These are phyloP conservation scores for Torymus auratus DNA, from an alignment of 2,888 invertebrate genomes.

Conservation along the genomic window DNA sequence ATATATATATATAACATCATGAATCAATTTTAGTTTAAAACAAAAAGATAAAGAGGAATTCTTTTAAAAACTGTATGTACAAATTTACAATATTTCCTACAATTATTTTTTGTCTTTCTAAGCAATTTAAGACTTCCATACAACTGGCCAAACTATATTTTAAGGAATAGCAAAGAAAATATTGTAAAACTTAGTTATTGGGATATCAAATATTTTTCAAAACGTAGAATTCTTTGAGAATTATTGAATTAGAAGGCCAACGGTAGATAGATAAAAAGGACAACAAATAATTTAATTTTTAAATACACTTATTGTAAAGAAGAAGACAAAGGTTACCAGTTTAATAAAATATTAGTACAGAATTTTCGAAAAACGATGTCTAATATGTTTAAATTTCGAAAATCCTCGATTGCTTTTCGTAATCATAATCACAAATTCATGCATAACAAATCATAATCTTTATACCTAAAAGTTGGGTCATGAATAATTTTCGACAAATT, in stretches of 20 bases:
- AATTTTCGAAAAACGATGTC: background rate
- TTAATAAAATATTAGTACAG: constrained; percentile 30
- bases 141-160: constrained; percentile 48
- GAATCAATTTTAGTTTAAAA: constrained; percentile 30
- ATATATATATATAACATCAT: background rate
- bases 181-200: constrained; percentile 24
- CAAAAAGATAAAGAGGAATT: constrained; percentile 18
- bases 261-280: background rate
- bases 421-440: constrained; percentile 15
- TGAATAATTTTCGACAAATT: constrained; percentile 28
- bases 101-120: constrained; percentile 31
- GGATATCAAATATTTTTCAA: constrained; percentile 39
- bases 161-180: constrained; percentile 24
- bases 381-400: constrained; percentile 12
- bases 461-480: constrained; percentile 39
- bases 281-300: constrained; percentile 31
- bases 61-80: constrained; percentile 24
- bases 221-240: background rate
- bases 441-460: background rate
- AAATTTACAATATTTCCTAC: constrained; percentile 31
- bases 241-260: constrained; percentile 8
- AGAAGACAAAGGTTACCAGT: constrained; percentile 5
- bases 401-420: constrained; percentile 29
- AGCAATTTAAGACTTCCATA: constrained; percentile 43
- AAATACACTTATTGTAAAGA: constrained; percentile 25